Evolutionary conservation across 2,797 vertebrate species (phyloP), one percentile per base, ranked within the genome.

Genomic region (Premnoplex brunnescens): DNA sequence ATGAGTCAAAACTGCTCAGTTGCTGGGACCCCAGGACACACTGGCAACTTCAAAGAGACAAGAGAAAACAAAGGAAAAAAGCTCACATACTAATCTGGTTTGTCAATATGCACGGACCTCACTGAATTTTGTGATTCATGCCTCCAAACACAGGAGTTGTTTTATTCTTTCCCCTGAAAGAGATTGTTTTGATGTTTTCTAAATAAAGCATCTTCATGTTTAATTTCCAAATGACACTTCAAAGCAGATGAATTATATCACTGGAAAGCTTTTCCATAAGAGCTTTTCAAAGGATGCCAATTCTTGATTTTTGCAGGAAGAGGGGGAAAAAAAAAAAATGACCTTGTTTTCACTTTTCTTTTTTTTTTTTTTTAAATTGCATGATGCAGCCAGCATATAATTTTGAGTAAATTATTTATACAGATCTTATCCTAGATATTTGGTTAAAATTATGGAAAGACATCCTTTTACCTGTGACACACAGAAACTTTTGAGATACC

Each of bases 151-250:
- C 43, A 63, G 55, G 23, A 95, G 44, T 21, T 73, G 0, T 2
- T 28, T 32, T 41, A 19, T 32, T 54, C 32, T 54, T 62, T 62
- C 0, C 19, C 26, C 41, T 20, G 17, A 77, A 91, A 91, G 48
- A 89, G 54, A 88, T 56, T 82, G 86, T 94, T 94, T 92, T 91
- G 84, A 95, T 91, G 84, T 92, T 94, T 93, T 91, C 95, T 91
- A 96, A 96, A 93, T 85, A 95, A 95, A 95, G 52, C 44, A 68
- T 89, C 77, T 93, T 82, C 67, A 81, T 73, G 73, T 93, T 93
- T 93, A 95, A 96, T 95, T 95, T 97, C 74, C 49, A 93, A 94
- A 88, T 85, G 83, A 94, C 83, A 88, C 83, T 91, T 95, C 90
- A 94, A 94, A 95, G 91, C 79, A 91, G 73, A 94, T 37, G 37